A percentile compares a stretch with the other conserved stretches of the same genome.
Evolutionary conservation across 2,797 vertebrate genomes (phyloP).

Genomic region (Catamblyrhynchus diadema): DNA sequence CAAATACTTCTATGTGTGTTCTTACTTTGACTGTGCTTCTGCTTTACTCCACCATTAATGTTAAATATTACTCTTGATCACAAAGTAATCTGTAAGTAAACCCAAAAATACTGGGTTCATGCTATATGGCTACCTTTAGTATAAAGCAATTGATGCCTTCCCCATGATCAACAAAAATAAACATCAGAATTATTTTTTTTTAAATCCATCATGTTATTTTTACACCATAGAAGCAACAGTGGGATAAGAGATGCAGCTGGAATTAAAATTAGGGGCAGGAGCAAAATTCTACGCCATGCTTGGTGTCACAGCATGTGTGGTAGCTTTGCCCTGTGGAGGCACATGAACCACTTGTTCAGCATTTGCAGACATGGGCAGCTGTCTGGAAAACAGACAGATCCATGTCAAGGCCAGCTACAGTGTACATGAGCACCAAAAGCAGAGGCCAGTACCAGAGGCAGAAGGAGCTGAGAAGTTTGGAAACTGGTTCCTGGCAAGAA

Average conservation of each 20-base stretch:
- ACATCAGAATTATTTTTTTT: neutral
- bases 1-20: neutral
- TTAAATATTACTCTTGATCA: neutral
- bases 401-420: neutral
- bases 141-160: neutral
- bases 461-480: neutral
- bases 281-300: accelerated
- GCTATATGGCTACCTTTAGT: neutral
- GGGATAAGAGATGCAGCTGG: neutral
- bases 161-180: neutral
- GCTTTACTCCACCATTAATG: neutral
- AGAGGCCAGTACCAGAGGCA: neutral
- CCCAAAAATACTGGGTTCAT: neutral
- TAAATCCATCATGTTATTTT: neutral
- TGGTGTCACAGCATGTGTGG: neutral
- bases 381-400: neutral
- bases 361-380: neutral
- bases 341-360: neutral
- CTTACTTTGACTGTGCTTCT: neutral
- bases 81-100: neutral
- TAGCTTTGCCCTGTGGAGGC: neutral
- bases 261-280: neutral
- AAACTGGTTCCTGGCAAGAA: neutral
- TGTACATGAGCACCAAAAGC: neutral
- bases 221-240: neutral